Evolutionary conservation across 2,113 vertebrate species (phyloP).

Genomic region (Serilophus lunatus): DNA sequence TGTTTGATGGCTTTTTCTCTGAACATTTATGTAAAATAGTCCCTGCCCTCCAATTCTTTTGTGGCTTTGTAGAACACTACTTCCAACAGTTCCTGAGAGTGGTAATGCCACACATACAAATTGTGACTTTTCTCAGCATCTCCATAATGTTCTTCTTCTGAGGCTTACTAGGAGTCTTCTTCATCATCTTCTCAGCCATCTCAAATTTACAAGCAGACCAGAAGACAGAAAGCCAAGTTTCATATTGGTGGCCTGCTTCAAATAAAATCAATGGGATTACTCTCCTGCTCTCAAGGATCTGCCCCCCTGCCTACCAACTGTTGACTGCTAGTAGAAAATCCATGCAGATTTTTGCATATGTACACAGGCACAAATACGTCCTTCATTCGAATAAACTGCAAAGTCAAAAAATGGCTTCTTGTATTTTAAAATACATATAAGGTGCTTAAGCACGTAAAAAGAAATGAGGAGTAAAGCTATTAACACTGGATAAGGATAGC

Average conservation of each 20-base stretch:
- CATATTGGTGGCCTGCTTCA: background rate
- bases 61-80: background rate
- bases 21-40: background rate
- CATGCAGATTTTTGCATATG: background rate
- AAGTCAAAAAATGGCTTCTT: background rate
- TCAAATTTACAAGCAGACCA: background rate
- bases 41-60: background rate
- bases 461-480: background rate
- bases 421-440: background rate
- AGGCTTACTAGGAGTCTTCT: background rate
- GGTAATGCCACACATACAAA: background rate
- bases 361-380: background rate
- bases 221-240: background rate
- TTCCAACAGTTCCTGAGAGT: background rate
- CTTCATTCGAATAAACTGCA: background rate
- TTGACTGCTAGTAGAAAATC: background rate
- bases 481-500: background rate
- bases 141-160: background rate
- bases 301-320: background rate
- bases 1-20: background rate
- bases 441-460: background rate
- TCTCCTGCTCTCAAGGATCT: background rate
- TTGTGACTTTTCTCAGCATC: background rate
- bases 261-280: background rate
- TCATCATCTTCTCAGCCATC: background rate